These are phyloP conservation scores for Galerucella calmariensis DNA, from an alignment of 2,888 invertebrate species.

Conservation along the genomic window DNA sequence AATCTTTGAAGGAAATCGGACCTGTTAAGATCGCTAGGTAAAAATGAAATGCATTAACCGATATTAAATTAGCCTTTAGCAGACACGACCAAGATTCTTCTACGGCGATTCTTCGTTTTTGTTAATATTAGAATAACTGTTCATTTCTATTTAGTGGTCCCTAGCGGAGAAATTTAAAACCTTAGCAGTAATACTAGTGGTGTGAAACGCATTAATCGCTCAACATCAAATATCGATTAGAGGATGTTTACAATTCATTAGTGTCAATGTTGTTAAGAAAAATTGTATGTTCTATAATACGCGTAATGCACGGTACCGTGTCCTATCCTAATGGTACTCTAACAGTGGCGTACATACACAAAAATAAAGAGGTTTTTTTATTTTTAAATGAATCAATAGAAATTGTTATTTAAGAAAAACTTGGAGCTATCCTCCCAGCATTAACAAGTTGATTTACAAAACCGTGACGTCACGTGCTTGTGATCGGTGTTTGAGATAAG, in stretches of 20 bases:
- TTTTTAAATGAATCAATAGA: not conserved
- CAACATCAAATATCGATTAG: slow-evolving; percentile 34
- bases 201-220: slow-evolving; percentile 25
- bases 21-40: too few species aligned
- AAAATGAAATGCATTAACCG: too few species aligned
- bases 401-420: too few species aligned
- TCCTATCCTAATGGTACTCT: slow-evolving; percentile 5
- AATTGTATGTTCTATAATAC: slow-evolving; percentile 4
- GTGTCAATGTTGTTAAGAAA: slow-evolving; percentile 23
- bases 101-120: not conserved
- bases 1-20: too few species aligned
- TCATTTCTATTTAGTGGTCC: not conserved
- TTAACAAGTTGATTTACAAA: too few species aligned
- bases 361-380: not conserved
- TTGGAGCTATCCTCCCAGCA: too few species aligned
- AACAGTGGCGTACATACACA: not conserved
- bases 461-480: too few species aligned
- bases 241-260: slow-evolving; percentile 34
- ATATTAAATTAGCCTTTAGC: too few species aligned
- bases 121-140: not conserved
- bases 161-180: slow-evolving; percentile 7
- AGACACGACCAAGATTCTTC: not conserved
- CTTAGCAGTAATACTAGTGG: slow-evolving; percentile 11
- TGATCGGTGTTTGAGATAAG: too few species aligned
- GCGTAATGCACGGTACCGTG: slow-evolving; percentile 14